phyloP scores from a whole-genome alignment of 2,797 vertebrate genomes.

The Clarias pachynema region DNA sequence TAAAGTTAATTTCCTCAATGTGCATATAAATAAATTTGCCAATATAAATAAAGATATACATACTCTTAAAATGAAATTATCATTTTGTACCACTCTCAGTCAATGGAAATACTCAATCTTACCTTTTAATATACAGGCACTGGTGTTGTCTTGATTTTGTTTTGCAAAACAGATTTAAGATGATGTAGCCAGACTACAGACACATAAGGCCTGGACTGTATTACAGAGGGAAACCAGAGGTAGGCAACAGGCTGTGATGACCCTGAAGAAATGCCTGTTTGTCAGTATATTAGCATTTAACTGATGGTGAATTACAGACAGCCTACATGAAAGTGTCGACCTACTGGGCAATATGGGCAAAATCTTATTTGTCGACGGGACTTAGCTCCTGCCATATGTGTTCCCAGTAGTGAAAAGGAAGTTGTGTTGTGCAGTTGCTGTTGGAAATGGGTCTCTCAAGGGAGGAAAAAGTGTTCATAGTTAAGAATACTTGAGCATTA shows the following conservation, averaged over 20 bases:
- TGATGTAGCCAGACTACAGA: not conserved
- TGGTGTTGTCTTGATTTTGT: not conserved
- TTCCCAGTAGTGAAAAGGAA: too few relatives aligned
- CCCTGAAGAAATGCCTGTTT: constrained; percentile 69
- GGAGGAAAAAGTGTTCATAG: too few relatives aligned
- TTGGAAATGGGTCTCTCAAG: too few relatives aligned
- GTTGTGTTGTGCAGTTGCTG: too few relatives aligned
- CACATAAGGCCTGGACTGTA: constrained; percentile 58
- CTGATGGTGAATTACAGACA: constrained; percentile 78
- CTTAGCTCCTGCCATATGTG: too few relatives aligned
- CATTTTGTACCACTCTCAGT: not conserved
- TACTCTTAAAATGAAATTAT: not conserved
- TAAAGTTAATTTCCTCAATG: not conserved
- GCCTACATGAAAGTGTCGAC: not conserved
- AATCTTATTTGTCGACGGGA: not conserved
- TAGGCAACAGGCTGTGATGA: constrained; percentile 74
- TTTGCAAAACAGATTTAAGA: not conserved
- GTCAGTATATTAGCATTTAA: constrained; percentile 80
- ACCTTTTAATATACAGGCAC: too few relatives aligned
- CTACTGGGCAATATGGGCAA: not conserved
- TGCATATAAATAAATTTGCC: too few relatives aligned
- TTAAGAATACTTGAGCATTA: too few relatives aligned
- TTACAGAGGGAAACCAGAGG: constrained; percentile 69
- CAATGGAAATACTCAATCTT: not conserved
- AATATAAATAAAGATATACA: not conserved